Evolutionary conservation across 2,113 vertebrate species (phyloP).

Genomic region (Platichthys stellatus): DNA sequence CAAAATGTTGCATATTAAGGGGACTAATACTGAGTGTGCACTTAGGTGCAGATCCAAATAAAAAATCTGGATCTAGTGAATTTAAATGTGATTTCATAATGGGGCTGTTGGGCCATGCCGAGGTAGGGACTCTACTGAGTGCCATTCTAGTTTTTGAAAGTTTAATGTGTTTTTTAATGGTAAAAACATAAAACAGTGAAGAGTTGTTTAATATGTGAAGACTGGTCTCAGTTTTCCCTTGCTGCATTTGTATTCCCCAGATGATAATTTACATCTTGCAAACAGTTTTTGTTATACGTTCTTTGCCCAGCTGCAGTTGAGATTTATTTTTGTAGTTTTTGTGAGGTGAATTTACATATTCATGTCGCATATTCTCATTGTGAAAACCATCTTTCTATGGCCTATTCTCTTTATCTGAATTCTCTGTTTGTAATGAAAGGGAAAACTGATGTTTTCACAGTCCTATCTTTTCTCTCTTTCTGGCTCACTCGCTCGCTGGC

Average conservation of each 20-base stretch:
- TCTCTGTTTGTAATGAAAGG: constrained; percentile 63
- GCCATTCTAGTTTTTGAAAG: too few relatives aligned
- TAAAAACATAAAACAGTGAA: too few relatives aligned
- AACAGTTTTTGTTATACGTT: constrained; percentile 14
- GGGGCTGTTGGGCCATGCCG: too few relatives aligned
- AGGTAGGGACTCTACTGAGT: too few relatives aligned
- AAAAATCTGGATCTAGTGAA: too few relatives aligned
- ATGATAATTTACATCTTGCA: constrained; percentile 16
- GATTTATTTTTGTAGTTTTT: constrained; percentile 54
- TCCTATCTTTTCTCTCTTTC: constrained; percentile 61
- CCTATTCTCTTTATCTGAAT: constrained; percentile 65
- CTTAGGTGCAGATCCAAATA: too few relatives aligned
- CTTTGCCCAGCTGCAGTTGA: constrained; percentile 34
- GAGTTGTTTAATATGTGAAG: too few relatives aligned
- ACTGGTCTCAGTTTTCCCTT: neutral
- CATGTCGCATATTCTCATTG: constrained; percentile 52
- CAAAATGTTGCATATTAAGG: too few relatives aligned
- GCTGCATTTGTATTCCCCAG: constrained; percentile 5
- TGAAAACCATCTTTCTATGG: constrained; percentile 42
- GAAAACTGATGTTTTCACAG: constrained; percentile 67
- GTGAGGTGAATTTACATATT: constrained; percentile 55
- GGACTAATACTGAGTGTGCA: too few relatives aligned
- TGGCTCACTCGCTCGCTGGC: constrained; percentile 60
- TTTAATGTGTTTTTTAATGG: too few relatives aligned
- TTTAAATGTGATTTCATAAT: too few relatives aligned